phyloP scores from a whole-genome alignment of 2,888 invertebrate species.

The Morpho helenor region DNA sequence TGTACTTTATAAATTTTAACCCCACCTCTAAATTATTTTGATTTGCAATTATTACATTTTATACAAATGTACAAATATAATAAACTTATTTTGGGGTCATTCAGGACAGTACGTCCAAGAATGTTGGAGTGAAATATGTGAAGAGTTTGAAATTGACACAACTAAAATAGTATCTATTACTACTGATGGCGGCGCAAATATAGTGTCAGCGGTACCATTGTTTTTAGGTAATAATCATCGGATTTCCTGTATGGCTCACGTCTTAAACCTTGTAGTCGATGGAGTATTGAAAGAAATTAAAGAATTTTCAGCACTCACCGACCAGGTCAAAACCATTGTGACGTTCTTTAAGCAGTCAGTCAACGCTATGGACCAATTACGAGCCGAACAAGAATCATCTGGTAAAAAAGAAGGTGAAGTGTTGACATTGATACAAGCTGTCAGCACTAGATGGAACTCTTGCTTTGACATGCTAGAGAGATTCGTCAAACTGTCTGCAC shows the following conservation, averaged over 20 bases:
- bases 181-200: constrained; percentile 32
- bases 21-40: constrained; percentile 21
- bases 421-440: constrained; percentile 5
- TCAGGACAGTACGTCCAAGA: constrained; percentile 26
- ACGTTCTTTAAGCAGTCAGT: constrained; percentile 11
- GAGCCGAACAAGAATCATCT: constrained; percentile 7
- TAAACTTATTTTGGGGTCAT: constrained; percentile 24
- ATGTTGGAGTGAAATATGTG: too few species aligned
- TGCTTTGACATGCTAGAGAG: neutral
- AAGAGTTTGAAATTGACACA: constrained; percentile 25
- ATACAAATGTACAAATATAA: constrained; percentile 21
- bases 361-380: constrained; percentile 5
- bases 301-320: constrained; percentile 15
- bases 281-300: constrained; percentile 17
- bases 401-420: constrained; percentile 14
- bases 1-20: constrained; percentile 24
- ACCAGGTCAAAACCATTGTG: constrained; percentile 14
- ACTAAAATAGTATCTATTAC: constrained; percentile 26
- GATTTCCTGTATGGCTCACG: constrained; percentile 15
- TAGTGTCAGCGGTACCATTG: constrained; percentile 15
- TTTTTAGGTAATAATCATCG: constrained; percentile 12
- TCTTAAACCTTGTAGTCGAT: constrained; percentile 16
- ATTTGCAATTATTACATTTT: constrained; percentile 22
- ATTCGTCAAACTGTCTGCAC: constrained; percentile 12
- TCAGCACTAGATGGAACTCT: constrained; percentile 3